These are phyloP conservation scores for Phataginus tricuspis DNA, from an alignment of 2,797 vertebrate genomes.

Conservation along the genomic window DNA sequence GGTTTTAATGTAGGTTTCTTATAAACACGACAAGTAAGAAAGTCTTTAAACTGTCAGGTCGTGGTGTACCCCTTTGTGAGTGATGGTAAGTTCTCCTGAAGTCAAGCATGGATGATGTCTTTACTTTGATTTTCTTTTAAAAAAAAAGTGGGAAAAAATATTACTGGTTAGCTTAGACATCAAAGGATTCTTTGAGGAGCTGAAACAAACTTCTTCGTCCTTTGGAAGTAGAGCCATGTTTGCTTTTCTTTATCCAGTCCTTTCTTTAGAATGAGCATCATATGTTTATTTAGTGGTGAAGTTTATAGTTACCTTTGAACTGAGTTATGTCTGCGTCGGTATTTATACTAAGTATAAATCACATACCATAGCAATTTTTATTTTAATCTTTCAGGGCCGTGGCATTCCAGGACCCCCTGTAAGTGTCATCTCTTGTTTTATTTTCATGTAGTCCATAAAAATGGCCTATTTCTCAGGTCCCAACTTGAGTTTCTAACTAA, in stretches of 20 bases:
- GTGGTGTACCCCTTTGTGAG: background rate
- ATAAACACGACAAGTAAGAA: background rate
- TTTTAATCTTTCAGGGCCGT: conserved; percentile 89
- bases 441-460: background rate
- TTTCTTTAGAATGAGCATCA: background rate
- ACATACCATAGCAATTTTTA: background rate
- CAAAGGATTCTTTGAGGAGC: background rate
- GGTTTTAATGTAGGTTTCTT: background rate
- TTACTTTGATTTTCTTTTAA: background rate
- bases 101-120: background rate
- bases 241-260: background rate
- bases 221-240: background rate
- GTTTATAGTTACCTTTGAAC: background rate
- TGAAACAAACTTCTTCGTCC: background rate
- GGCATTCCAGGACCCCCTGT: conserved; percentile 93
- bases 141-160: background rate
- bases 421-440: conserved; percentile 83
- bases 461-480: background rate
- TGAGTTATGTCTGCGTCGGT: background rate
- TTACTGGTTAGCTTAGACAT: background rate
- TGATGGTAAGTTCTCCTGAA: background rate
- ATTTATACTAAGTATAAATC: background rate
- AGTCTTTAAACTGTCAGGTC: background rate
- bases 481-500: background rate
- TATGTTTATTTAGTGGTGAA: background rate